These are phyloP conservation scores for Acronicta psi DNA, from an alignment of 2,888 invertebrate species.

Conservation along the genomic window DNA sequence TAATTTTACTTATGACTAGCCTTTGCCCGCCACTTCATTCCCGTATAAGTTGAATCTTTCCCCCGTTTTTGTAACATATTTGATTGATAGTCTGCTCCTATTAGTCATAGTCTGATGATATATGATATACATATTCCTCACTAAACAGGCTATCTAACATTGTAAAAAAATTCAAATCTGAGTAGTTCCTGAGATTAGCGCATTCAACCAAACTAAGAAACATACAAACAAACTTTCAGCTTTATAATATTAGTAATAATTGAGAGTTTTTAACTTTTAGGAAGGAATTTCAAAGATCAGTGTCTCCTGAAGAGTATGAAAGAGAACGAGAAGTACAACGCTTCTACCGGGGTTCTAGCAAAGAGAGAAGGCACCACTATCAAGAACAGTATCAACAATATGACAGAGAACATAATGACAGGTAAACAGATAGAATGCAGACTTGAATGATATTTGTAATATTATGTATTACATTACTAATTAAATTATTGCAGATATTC, in stretches of 20 bases:
- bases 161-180: too few species aligned
- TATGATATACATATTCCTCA: too few species aligned
- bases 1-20: neutral
- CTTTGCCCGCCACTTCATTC: too few species aligned
- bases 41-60: too few species aligned
- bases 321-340: slow-evolving; percentile 80
- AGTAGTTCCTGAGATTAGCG: too few species aligned
- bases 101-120: too few species aligned
- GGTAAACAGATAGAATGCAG: slow-evolving; percentile 58
- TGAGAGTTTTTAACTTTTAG: slow-evolving; percentile 54
- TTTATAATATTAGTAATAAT: too few species aligned
- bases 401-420: slow-evolving; percentile 73
- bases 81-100: too few species aligned
- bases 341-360: slow-evolving; percentile 83
- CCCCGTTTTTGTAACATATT: too few species aligned
- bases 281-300: slow-evolving; percentile 77
- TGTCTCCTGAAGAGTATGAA: slow-evolving; percentile 72
- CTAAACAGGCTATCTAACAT: too few species aligned
- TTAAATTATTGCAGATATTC: slow-evolving; percentile 71
- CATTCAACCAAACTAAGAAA: too few species aligned
- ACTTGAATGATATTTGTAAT: slow-evolving; percentile 36
- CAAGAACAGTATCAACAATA: slow-evolving; percentile 72
- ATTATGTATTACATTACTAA: slow-evolving; percentile 39
- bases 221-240: too few species aligned
- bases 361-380: slow-evolving; percentile 74